Percentiles rank a stretch among this genome's conserved stretches.
phyloP scores from a whole-genome alignment of 2,888 invertebrate genomes.

The Brenthis ino region DNA sequence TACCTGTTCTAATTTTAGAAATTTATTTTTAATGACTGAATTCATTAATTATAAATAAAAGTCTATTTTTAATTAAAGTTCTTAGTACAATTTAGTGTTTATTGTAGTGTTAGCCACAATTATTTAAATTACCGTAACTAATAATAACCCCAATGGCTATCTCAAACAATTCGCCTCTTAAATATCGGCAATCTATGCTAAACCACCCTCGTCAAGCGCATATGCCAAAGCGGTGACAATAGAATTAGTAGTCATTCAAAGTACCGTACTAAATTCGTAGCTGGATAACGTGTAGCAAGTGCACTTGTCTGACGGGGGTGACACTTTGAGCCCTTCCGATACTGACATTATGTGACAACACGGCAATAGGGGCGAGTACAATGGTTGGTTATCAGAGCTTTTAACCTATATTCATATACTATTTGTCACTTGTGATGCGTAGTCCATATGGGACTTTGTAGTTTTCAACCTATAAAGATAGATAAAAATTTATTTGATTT shows the following conservation, averaged over 20 bases:
- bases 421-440: constrained; percentile 29
- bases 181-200: constrained; percentile 48
- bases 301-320: constrained; percentile 73
- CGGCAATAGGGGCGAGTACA: constrained; percentile 63
- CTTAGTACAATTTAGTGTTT: not conserved
- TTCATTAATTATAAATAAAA: too few species aligned
- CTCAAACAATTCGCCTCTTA: constrained; percentile 44
- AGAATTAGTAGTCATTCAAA: constrained; percentile 81
- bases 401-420: constrained; percentile 56
- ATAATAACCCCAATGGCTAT: constrained; percentile 23
- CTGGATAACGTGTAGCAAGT: constrained; percentile 76
- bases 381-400: constrained; percentile 68
- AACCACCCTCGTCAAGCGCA: constrained; percentile 70
- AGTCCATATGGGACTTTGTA: not conserved
- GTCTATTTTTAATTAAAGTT: not conserved
- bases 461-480: too few species aligned
- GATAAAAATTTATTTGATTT: too few species aligned
- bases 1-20: too few species aligned
- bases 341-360: constrained; percentile 79
- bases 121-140: constrained; percentile 14
- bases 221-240: constrained; percentile 76
- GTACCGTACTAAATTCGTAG: constrained; percentile 68
- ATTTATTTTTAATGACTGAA: too few species aligned
- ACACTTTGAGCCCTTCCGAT: constrained; percentile 78
- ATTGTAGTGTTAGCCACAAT: constrained; percentile 1